Evolutionary conservation across 2,113 vertebrate species (phyloP).

Genomic region (Gracilinanus agilis): DNA sequence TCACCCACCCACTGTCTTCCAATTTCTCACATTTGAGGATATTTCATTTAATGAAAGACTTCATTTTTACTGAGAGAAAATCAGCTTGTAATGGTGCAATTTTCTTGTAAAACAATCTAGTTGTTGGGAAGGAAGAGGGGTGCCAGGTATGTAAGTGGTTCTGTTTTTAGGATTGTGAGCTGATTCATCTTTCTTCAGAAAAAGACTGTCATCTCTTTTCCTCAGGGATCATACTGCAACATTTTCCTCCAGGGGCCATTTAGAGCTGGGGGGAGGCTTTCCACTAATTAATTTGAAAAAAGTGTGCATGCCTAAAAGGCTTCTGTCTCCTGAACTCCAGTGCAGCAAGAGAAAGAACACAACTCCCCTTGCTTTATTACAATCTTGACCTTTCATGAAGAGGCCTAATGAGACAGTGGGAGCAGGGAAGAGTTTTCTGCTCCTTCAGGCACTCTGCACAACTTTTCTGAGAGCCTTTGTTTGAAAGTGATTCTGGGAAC

Average conservation of each 20-base stretch:
- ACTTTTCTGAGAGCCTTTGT: neutral
- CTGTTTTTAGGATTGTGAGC: neutral
- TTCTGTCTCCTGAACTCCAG: slow-evolving; percentile 26
- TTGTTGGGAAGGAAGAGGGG: neutral
- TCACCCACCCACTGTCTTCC: neutral
- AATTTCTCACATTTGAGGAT: neutral
- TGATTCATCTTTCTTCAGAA: neutral
- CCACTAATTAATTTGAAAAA: slow-evolving; percentile 29
- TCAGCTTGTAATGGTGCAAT: neutral
- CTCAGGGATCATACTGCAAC: neutral
- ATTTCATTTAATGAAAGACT: neutral
- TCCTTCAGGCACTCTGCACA: neutral
- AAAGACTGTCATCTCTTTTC: neutral
- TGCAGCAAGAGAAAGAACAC: slow-evolving; percentile 27
- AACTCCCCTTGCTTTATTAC: neutral
- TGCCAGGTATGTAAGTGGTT: neutral
- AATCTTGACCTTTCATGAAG: slow-evolving; percentile 38
- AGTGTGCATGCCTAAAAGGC: neutral
- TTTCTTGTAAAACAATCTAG: slow-evolving; percentile 11
- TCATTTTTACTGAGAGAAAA: neutral
- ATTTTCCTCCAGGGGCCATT: neutral
- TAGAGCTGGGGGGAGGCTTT: slow-evolving; percentile 40
- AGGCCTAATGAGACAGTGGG: neutral
- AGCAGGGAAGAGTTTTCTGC: neutral
- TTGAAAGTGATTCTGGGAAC: accelerated